Conservation (phyloP, 2,888 invertebrate genomes). For the Andrena haemorrhoa region DNA sequence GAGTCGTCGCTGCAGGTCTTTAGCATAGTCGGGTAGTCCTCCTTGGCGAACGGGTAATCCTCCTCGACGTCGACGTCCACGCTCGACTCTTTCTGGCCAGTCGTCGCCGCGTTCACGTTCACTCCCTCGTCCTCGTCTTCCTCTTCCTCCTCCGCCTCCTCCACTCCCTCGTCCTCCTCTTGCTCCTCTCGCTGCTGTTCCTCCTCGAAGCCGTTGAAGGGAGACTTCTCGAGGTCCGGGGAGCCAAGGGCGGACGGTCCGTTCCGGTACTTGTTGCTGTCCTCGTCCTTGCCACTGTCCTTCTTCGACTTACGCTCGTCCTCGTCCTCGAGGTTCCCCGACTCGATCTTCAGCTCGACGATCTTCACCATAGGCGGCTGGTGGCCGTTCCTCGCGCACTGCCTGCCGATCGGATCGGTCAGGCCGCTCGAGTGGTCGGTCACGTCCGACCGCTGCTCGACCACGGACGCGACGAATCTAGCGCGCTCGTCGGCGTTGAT, state of each 20-base stretch:
- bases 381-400: constrained; percentile 85
- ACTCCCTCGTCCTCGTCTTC: constrained; percentile 65
- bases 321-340: constrained; percentile 64
- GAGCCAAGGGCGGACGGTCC: constrained; percentile 41
- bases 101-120: constrained; percentile 44
- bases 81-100: constrained; percentile 78
- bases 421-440: constrained; percentile 75
- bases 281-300: background rate
- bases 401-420: constrained; percentile 81
- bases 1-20: constrained; percentile 84
- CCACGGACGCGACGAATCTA: constrained; percentile 79
- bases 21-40: constrained; percentile 83
- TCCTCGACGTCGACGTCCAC: constrained; percentile 81
- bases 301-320: constrained; percentile 24
- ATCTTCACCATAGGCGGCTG: constrained; percentile 86
- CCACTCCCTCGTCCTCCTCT: background rate
- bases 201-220: constrained; percentile 73
- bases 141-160: constrained; percentile 67
- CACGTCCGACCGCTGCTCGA: constrained; percentile 82
- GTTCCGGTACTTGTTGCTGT: constrained; percentile 15
- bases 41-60: constrained; percentile 84
- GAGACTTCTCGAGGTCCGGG: constrained; percentile 64
- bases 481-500: constrained; percentile 83
- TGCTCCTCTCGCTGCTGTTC: constrained; percentile 36
- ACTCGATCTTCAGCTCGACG: constrained; percentile 84